Conservation (phyloP, 2,113 vertebrate species). For the Eudorcas thomsonii region DNA sequence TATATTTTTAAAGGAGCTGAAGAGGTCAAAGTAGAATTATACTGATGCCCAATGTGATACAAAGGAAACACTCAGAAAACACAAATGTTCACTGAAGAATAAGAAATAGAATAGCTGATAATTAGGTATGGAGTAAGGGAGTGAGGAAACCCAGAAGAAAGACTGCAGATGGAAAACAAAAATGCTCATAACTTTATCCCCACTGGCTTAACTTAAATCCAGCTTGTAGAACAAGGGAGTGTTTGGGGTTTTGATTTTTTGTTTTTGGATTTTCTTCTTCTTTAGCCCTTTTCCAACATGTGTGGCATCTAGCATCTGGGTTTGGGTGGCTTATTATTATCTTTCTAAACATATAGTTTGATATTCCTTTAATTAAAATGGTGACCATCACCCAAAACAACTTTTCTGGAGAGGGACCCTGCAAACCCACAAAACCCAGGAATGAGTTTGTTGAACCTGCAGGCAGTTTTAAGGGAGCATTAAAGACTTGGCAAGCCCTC, state of each 20-base stretch:
- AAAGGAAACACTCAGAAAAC: not conserved
- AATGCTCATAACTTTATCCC: not conserved
- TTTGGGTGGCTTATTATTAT: constrained; percentile 45
- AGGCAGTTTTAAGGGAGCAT: constrained; percentile 66
- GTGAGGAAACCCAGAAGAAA: not conserved
- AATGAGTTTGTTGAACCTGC: constrained; percentile 59
- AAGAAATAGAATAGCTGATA: not conserved
- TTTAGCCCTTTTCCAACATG: constrained; percentile 5
- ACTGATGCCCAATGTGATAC: not conserved
- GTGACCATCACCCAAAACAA: constrained; percentile 51
- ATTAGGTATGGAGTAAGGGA: not conserved
- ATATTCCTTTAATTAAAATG: constrained; percentile 67
- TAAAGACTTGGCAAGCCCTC: constrained; percentile 59
- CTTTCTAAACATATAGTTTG: constrained; percentile 56
- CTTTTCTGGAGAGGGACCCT: constrained; percentile 58
- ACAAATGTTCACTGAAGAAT: not conserved
- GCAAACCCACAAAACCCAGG: constrained; percentile 55
- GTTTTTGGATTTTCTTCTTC: not conserved
- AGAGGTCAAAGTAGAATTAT: not conserved
- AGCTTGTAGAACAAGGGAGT: not conserved
- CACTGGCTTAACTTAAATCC: constrained; percentile 16
- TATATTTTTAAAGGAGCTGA: not conserved
- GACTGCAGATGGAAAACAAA: not conserved
- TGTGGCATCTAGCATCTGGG: constrained; percentile 43
- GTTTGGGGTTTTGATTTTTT: not conserved